Conservation (phyloP, 1,140 invertebrate genomes). For the Aporrectodea caliginosa region DNA sequence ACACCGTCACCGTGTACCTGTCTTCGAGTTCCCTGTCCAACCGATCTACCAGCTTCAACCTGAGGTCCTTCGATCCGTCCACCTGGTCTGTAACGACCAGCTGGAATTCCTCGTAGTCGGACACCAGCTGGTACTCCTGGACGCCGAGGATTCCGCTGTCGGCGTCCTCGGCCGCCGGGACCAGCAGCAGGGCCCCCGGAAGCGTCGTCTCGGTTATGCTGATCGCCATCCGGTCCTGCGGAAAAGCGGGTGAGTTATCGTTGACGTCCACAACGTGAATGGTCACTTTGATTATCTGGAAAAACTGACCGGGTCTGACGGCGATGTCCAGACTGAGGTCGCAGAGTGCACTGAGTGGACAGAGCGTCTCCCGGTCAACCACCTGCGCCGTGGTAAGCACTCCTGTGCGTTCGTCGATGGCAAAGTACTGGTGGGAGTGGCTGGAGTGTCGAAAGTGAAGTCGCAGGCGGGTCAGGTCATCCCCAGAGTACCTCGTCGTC, state of each 20-base stretch:
- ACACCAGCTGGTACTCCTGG: constrained; percentile 11
- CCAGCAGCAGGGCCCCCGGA: constrained; percentile 62
- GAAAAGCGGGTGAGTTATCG: constrained; percentile 85
- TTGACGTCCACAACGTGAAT: constrained; percentile 69
- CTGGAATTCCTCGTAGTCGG: constrained; percentile 17
- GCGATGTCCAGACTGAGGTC: constrained; percentile 19
- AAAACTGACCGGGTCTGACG: constrained; percentile 20
- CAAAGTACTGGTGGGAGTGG: constrained; percentile 19
- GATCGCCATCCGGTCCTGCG: constrained; percentile 35
- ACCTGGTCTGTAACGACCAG: constrained; percentile 11
- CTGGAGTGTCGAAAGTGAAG: constrained; percentile 21
- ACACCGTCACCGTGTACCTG: constrained; percentile 32
- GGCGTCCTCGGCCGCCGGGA: constrained; percentile 24
- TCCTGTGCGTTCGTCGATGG: constrained; percentile 27
- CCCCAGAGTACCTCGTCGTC: not conserved
- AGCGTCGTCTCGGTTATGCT: constrained; percentile 54
- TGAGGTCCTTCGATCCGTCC: constrained; percentile 20
- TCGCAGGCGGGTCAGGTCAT: constrained; percentile 4
- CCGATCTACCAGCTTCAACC: constrained; percentile 8
- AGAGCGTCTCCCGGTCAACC: constrained; percentile 29
- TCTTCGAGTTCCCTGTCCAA: constrained; percentile 28
- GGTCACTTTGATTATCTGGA: constrained; percentile 44
- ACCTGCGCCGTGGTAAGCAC: constrained; percentile 15
- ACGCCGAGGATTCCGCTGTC: constrained; percentile 21
- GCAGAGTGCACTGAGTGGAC: constrained; percentile 15